Evolutionary conservation across 2,888 invertebrate species (phyloP).

Genomic region (Microctonus aethiopoides): DNA sequence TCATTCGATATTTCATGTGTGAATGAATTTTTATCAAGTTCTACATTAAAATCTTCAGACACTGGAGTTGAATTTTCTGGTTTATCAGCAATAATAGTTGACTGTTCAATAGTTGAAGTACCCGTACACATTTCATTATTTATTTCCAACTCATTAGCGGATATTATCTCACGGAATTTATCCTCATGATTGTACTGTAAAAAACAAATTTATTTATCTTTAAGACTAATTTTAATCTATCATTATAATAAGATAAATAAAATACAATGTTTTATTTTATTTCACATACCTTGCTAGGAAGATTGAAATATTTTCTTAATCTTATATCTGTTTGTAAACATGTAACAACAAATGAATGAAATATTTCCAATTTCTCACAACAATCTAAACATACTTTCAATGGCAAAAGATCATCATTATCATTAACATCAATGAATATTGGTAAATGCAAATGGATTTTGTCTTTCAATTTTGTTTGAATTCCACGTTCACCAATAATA

Average conservation of each 20-base stretch:
- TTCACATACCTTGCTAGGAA: conserved; percentile 43
- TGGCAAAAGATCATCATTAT: conserved; percentile 49
- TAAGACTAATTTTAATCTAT: too few species aligned
- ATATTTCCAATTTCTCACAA: conserved; percentile 49
- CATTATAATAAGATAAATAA: too few species aligned
- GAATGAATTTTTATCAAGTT: conserved; percentile 2
- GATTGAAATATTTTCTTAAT: conserved; percentile 50
- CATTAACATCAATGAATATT: conserved; percentile 43
- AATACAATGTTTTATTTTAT: neutral
- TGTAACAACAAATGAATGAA: conserved; percentile 47
- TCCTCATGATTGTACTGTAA: conserved; percentile 48
- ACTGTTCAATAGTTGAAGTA: conserved; percentile 31
- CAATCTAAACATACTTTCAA: conserved; percentile 52
- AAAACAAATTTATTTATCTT: too few species aligned
- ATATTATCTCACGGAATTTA: conserved; percentile 45
- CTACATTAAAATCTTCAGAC: neutral
- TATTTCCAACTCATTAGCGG: conserved; percentile 43
- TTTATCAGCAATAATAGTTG: neutral
- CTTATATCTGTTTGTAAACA: conserved; percentile 52
- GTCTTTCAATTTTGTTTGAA: conserved; percentile 48
- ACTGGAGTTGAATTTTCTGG: neutral
- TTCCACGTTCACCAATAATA: conserved; percentile 50
- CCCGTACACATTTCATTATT: conserved; percentile 41
- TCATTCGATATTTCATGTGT: neutral
- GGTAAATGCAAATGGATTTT: conserved; percentile 57